Percentiles rank a stretch among this genome's conserved stretches.
phyloP scores from a whole-genome alignment of 2,888 invertebrate genomes.

The Drosophila lacicola region DNA sequence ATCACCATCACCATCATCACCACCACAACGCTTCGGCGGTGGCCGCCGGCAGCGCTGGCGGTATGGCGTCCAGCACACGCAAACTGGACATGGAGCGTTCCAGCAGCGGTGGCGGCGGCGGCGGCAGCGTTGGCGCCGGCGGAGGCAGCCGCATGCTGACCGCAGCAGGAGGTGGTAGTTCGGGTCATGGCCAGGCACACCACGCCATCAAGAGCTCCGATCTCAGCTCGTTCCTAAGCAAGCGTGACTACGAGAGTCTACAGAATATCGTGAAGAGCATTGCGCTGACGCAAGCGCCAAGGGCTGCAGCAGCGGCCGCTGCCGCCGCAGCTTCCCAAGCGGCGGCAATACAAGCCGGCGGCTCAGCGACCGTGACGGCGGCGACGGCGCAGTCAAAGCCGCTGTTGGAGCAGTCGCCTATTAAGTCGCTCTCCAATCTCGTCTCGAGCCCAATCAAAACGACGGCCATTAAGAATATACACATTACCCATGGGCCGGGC shows the following conservation, averaged over 20 bases:
- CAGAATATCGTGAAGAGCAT: constrained; percentile 83
- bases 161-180: constrained; percentile 11
- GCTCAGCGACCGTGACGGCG: constrained; percentile 14
- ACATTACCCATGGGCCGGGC: constrained; percentile 34
- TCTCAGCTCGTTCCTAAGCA: constrained; percentile 78
- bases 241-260: constrained; percentile 81
- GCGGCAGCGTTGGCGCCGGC: neutral
- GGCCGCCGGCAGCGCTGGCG: constrained; percentile 60
- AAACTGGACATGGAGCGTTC: constrained; percentile 39
- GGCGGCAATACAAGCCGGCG: constrained; percentile 10
- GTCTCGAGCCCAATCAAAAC: constrained; percentile 87
- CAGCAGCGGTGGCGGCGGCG: neutral
- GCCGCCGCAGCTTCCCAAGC: constrained; percentile 23
- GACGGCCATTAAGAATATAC: constrained; percentile 83
- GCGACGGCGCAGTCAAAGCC: constrained; percentile 17
- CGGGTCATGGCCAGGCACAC: constrained; percentile 1
- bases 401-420: constrained; percentile 86
- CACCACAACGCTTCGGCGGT: constrained; percentile 63
- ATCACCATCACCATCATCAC: constrained; percentile 53
- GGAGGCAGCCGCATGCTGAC: constrained; percentile 10
- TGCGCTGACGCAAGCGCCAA: constrained; percentile 71
- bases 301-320: constrained; percentile 29
- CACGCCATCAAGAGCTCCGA: constrained; percentile 67
- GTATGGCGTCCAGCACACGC: constrained; percentile 24
- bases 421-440: constrained; percentile 88